These are phyloP conservation scores for Abrostola tripartita DNA, from an alignment of 2,888 invertebrate genomes.

Conservation along the genomic window DNA sequence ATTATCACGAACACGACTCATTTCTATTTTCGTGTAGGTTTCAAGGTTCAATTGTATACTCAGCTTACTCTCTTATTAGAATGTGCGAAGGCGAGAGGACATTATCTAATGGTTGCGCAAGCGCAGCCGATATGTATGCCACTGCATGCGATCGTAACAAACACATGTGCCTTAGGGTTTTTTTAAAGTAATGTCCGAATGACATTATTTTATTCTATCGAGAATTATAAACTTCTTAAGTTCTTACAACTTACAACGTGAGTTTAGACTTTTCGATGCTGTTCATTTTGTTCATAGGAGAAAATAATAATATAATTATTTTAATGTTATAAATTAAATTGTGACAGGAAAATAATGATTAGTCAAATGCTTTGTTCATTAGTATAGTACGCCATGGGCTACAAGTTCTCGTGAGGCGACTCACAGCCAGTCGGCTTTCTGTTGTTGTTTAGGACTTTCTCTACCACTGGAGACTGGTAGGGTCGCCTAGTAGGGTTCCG, in stretches of 20 bases:
- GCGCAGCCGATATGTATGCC: slow-evolving; percentile 63
- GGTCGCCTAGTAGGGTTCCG: no score
- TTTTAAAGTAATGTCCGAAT: slow-evolving; percentile 9
- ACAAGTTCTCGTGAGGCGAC: no score
- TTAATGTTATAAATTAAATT: no score
- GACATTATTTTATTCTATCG: background rate
- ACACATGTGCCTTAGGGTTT: slow-evolving; percentile 11
- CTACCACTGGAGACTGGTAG: no score
- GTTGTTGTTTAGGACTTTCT: slow-evolving; percentile 26
- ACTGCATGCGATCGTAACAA: slow-evolving; percentile 18
- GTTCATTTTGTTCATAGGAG: no score
- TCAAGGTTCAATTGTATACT: slow-evolving; percentile 56
- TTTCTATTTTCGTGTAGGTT: slow-evolving; percentile 2
- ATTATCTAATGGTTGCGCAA: slow-evolving; percentile 78
- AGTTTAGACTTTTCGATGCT: no score
- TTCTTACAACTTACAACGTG: no score
- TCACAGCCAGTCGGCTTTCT: no score
- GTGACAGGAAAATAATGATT: background rate
- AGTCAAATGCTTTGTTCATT: background rate
- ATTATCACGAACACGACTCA: no score
- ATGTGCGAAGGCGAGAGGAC: slow-evolving; percentile 62
- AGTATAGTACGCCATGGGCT: background rate
- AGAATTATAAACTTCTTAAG: background rate
- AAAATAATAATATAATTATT: no score
- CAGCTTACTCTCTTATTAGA: slow-evolving; percentile 58